Conservation (phyloP, 1,140 invertebrate genomes). For the Acromyrmex echinatior region DNA sequence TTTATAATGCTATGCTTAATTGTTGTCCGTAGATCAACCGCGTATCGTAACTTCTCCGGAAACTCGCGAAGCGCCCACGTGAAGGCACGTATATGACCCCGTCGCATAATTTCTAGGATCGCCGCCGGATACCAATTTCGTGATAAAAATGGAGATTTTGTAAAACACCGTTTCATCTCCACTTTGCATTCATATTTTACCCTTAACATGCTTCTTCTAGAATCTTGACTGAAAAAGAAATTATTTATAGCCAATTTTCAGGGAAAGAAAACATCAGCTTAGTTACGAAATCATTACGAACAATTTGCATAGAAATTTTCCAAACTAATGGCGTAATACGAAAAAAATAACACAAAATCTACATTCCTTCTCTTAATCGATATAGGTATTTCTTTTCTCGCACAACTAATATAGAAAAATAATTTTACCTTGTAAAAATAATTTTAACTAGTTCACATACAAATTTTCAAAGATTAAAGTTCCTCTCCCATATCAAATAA, state of each 20-base stretch:
- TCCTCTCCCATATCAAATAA: too few species aligned
- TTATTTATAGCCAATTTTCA: constrained; percentile 8
- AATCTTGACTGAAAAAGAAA: not conserved
- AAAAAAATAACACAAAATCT: not conserved
- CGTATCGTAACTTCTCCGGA: constrained; percentile 77
- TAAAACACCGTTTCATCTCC: not conserved
- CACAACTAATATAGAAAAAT: not conserved
- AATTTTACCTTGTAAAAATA: constrained; percentile 45
- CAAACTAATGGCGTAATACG: not conserved
- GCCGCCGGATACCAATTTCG: constrained; percentile 58
- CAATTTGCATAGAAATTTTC: not conserved
- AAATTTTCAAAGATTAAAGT: constrained; percentile 3
- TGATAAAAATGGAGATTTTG: constrained; percentile 34
- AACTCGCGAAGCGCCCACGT: constrained; percentile 77
- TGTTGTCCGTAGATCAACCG: constrained; percentile 79
- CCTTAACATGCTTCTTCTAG: not conserved
- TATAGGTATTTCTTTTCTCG: not conserved
- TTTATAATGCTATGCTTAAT: constrained; percentile 80
- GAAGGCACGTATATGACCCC: constrained; percentile 48
- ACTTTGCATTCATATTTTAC: not conserved
- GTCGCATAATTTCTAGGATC: constrained; percentile 73
- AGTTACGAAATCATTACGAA: not conserved
- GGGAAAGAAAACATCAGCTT: not conserved
- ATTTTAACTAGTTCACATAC: constrained; percentile 31
- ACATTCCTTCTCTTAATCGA: not conserved